Conservation (phyloP, 2,888 invertebrate species). For the Lasioglossum morio region DNA sequence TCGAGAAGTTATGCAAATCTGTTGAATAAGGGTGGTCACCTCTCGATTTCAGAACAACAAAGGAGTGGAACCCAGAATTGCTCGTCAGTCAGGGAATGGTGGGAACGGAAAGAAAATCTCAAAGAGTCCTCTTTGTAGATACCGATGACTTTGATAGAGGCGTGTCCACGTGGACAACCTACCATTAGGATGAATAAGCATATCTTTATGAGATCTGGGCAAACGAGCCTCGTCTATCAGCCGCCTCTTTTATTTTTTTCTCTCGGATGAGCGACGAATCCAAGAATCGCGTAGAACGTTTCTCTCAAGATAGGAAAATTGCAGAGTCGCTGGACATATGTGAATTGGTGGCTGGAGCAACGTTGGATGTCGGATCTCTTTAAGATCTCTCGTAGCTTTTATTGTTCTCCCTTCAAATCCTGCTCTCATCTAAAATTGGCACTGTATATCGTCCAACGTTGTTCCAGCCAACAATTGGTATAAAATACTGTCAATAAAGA, state of each 20-base stretch:
- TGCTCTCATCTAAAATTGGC: too few species aligned
- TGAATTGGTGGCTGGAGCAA: too few species aligned
- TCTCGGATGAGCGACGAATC: conserved; percentile 19
- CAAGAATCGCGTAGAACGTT: background rate
- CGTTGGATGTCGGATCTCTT: too few species aligned
- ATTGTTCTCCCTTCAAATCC: too few species aligned
- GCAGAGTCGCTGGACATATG: background rate
- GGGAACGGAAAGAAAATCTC: conserved; percentile 48
- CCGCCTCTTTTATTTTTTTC: conserved; percentile 20
- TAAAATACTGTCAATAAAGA: too few species aligned
- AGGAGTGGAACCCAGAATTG: background rate
- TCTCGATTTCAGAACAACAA: background rate
- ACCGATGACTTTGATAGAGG: conserved; percentile 68
- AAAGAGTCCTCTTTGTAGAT: conserved; percentile 59
- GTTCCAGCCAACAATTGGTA: too few species aligned
- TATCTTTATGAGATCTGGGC: conserved; percentile 69
- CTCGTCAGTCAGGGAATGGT: conserved; percentile 39
- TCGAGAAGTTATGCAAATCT: conserved; percentile 29
- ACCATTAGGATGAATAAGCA: conserved; percentile 70
- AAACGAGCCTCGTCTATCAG: conserved; percentile 46
- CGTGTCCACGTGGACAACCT: conserved; percentile 68
- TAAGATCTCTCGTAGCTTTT: too few species aligned
- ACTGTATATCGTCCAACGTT: too few species aligned
- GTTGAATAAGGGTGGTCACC: conserved; percentile 3
- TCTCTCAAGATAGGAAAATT: background rate